phyloP scores from a whole-genome alignment of 2,113 vertebrate genomes.

The Nettapus auritus region DNA sequence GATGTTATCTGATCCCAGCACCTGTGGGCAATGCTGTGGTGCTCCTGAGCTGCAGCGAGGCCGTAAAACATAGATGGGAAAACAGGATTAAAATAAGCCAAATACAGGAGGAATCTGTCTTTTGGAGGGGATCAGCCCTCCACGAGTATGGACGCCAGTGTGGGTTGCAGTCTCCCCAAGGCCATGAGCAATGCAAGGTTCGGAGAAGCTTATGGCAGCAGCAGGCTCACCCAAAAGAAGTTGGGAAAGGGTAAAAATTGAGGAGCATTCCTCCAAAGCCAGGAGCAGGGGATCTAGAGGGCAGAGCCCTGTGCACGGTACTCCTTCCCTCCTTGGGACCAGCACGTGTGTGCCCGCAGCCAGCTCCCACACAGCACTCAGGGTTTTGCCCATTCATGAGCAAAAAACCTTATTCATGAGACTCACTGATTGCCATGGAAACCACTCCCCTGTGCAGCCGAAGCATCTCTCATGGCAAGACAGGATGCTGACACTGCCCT shows the following conservation, averaged over 20 bases:
- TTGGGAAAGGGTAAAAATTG: not conserved
- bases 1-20: not conserved
- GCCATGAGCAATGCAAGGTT: not conserved
- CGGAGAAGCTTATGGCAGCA: not conserved
- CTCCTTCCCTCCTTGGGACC: not conserved
- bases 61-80: not conserved
- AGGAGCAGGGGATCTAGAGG: not conserved
- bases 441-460: fast-evolving
- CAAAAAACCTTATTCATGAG: not conserved
- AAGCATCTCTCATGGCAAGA: not conserved
- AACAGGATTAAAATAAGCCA: not conserved
- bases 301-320: not conserved
- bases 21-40: not conserved
- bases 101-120: not conserved
- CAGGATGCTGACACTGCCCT: not conserved
- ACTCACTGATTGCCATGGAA: not conserved
- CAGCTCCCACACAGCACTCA: not conserved
- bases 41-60: fast-evolving
- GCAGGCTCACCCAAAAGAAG: not conserved
- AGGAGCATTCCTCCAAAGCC: not conserved
- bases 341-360: fast-evolving
- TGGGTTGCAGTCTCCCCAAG: not conserved
- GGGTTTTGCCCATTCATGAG: not conserved
- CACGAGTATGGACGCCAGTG: fast-evolving
- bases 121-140: not conserved